Evolutionary conservation across 2,888 invertebrate genomes (phyloP).

Genomic region (Leucania comma): DNA sequence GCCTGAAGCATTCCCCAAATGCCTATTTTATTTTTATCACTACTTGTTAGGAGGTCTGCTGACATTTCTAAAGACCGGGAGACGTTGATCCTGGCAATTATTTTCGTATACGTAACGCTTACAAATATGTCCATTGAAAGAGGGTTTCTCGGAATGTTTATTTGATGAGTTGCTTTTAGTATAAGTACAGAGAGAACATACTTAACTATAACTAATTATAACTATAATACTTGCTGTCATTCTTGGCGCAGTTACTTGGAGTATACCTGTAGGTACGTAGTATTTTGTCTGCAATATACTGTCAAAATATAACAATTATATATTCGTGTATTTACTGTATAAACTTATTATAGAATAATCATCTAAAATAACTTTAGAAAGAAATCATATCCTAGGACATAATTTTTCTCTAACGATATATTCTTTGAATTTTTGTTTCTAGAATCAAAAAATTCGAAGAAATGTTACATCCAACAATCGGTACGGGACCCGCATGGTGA

Average conservation of each 20-base stretch:
- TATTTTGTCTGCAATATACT: not conserved
- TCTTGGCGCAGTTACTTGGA: not conserved
- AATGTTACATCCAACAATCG: no score
- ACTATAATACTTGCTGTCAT: not conserved
- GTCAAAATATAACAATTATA: no score
- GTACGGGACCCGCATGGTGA: no score
- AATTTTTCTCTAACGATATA: no score
- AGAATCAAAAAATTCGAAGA: no score
- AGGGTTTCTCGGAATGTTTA: not conserved
- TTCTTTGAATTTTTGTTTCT: no score
- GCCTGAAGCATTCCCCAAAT: constrained; percentile 46
- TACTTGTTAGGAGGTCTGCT: constrained; percentile 32
- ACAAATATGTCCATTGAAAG: constrained; percentile 35
- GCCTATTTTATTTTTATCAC: constrained; percentile 59
- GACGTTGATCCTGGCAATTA: constrained; percentile 46
- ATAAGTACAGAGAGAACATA: not conserved
- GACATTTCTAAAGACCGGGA: constrained; percentile 32
- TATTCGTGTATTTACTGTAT: no score
- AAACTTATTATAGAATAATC: no score
- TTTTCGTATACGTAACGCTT: constrained; percentile 38
- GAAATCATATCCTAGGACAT: no score
- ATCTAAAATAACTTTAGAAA: no score
- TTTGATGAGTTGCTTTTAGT: constrained; percentile 1
- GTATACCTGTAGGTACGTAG: not conserved
- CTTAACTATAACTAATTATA: no score